Percentiles rank a stretch among this genome's conserved stretches.
These are phyloP conservation scores for Lophura nycthemera DNA, from an alignment of 2,113 vertebrate species.

Conservation along the genomic window DNA sequence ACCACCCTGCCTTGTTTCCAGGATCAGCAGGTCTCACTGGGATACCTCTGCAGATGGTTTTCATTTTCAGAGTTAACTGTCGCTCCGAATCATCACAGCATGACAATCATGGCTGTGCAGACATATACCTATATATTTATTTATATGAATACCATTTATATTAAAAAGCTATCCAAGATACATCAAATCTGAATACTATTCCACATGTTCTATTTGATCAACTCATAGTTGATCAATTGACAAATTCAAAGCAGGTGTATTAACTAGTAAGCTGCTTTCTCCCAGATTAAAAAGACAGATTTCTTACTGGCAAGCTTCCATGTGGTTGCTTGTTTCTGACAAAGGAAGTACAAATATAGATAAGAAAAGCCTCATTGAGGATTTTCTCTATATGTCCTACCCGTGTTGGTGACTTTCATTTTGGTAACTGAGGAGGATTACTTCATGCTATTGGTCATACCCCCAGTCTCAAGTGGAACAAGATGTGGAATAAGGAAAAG, in stretches of 20 bases:
- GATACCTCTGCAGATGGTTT: neutral
- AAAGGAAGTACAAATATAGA: neutral
- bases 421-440: neutral
- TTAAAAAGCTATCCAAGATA: neutral
- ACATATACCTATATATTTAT: no score
- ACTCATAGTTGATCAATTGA: neutral
- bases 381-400: neutral
- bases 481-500: neutral
- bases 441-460: neutral
- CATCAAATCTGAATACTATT: neutral
- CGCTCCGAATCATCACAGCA: neutral
- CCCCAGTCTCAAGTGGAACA: neutral
- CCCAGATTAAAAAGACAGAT: neutral
- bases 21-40: neutral
- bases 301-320: neutral
- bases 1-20: neutral
- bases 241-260: neutral
- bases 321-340: neutral
- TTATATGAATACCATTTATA: neutral
- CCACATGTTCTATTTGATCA: neutral
- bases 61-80: neutral
- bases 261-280: neutral
- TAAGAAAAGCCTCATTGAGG: neutral
- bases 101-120: neutral
- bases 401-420: neutral